Conservation (phyloP, 2,113 vertebrate genomes). For the Tylochromis polylepis region DNA sequence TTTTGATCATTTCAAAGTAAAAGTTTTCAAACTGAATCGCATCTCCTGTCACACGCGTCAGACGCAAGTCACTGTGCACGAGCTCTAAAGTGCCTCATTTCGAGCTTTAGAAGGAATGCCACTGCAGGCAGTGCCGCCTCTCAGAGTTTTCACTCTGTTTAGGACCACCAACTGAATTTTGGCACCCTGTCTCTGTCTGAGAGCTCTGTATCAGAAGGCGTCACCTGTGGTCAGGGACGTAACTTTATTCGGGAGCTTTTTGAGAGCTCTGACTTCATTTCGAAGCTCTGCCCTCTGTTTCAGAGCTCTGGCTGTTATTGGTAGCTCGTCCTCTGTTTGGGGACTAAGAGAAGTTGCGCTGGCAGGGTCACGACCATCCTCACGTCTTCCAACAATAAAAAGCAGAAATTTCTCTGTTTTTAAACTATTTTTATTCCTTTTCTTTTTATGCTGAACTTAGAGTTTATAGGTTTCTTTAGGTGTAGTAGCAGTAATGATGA, state of each 20-base stretch:
- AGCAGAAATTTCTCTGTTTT: not conserved
- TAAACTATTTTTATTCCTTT: not conserved
- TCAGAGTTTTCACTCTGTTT: not conserved
- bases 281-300: not conserved
- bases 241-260: not conserved
- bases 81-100: not conserved
- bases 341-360: fast-evolving
- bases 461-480: not conserved
- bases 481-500: fast-evolving
- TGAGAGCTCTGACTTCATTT: not conserved
- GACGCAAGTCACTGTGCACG: too few relatives aligned
- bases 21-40: not conserved
- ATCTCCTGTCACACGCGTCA: too few relatives aligned
- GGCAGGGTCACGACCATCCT: fast-evolving
- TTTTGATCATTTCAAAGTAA: not conserved
- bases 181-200: fast-evolving
- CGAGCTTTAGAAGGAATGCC: not conserved
- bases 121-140: not conserved
- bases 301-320: fast-evolving
- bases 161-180: not conserved
- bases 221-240: not conserved
- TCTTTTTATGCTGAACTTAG: not conserved
- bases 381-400: fast-evolving
- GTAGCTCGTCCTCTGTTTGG: not conserved
- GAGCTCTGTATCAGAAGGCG: not conserved